Conservation (phyloP, 1,140 invertebrate genomes). For the Diprion similis region DNA sequence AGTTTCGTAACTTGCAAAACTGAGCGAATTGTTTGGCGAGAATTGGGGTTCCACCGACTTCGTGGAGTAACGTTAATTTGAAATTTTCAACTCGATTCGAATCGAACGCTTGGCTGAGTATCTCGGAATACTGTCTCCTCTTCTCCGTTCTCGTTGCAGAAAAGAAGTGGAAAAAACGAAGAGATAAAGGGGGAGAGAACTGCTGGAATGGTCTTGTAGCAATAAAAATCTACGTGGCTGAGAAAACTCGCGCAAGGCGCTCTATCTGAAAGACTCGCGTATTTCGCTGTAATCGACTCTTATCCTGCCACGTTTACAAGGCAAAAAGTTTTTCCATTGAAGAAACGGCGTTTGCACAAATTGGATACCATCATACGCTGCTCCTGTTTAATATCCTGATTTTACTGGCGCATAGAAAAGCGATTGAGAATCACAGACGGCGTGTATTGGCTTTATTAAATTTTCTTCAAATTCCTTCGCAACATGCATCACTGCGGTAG, state of each 20-base stretch:
- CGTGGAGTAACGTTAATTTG: background rate
- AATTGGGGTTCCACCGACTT: background rate
- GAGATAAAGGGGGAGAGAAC: background rate
- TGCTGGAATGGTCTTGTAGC: background rate
- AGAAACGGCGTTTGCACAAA: background rate
- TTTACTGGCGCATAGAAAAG: too few species aligned
- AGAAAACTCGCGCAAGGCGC: background rate
- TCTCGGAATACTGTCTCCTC: background rate
- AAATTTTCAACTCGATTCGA: constrained; percentile 5
- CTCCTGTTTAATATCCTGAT: background rate
- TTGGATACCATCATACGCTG: background rate
- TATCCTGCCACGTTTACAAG: background rate
- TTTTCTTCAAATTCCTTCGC: too few species aligned
- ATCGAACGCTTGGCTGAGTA: constrained; percentile 2
- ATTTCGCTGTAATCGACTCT: constrained; percentile 7
- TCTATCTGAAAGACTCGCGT: background rate
- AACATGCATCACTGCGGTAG: too few species aligned
- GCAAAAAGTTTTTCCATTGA: constrained; percentile 7
- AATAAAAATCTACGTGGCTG: background rate
- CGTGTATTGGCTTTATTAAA: too few species aligned
- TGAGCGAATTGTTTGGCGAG: background rate
- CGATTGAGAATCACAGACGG: too few species aligned
- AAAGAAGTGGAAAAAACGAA: background rate
- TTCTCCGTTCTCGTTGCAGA: background rate
- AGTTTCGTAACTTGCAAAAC: too few species aligned